These are phyloP conservation scores for Oreochromis tanganicae DNA, from an alignment of 2,113 vertebrate species.

Conservation along the genomic window DNA sequence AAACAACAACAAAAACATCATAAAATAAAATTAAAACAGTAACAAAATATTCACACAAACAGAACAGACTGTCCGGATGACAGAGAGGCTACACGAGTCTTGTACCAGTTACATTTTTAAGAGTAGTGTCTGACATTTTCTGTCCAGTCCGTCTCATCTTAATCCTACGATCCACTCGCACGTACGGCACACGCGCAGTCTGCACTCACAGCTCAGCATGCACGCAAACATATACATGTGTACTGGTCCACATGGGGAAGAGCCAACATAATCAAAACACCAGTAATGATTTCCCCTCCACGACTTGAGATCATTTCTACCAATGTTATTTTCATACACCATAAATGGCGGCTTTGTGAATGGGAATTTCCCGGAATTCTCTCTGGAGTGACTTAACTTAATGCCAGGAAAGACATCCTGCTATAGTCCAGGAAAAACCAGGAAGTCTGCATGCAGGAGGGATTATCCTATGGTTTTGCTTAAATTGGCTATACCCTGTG, in stretches of 20 bases:
- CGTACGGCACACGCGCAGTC: neutral
- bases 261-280: conserved; percentile 1
- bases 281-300: neutral
- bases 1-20: conserved; percentile 20
- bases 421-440: neutral
- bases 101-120: conserved; percentile 31
- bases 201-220: conserved; percentile 23
- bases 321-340: neutral
- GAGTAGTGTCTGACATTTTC: conserved; percentile 28
- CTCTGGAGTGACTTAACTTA: neutral
- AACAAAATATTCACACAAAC: conserved; percentile 49
- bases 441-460: neutral
- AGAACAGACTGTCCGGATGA: conserved; percentile 17
- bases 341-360: neutral
- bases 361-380: neutral
- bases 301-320: neutral
- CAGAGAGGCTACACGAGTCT: conserved; percentile 44
- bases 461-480: neutral
- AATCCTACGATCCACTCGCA: conserved; percentile 15
- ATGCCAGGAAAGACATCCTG: neutral
- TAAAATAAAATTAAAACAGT: conserved; percentile 55
- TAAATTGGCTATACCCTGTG: conserved; percentile 23
- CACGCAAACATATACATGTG: conserved; percentile 8
- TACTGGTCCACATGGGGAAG: conserved; percentile 10
- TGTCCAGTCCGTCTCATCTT: conserved; percentile 21